Evolutionary conservation across 2,797 vertebrate genomes (phyloP).

Genomic region (Gadopsis marmoratus): DNA sequence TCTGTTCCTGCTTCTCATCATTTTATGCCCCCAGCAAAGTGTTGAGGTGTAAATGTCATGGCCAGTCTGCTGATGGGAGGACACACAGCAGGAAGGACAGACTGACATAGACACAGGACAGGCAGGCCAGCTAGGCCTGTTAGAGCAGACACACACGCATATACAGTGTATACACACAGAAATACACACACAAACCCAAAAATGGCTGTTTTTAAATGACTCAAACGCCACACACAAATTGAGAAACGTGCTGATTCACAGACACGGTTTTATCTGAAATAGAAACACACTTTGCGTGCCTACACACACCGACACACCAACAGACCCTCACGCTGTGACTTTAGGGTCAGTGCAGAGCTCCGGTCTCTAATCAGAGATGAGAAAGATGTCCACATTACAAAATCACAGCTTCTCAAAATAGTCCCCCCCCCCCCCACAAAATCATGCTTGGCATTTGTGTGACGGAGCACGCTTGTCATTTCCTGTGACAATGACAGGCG

Average conservation of each 20-base stretch:
- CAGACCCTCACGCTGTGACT: background rate
- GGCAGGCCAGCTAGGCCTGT: slow-evolving; percentile 22
- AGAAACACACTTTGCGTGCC: slow-evolving; percentile 18
- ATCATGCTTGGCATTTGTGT: slow-evolving; percentile 39
- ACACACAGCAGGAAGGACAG: slow-evolving; percentile 63
- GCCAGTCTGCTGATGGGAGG: slow-evolving; percentile 50
- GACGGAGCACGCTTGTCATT: slow-evolving; percentile 69
- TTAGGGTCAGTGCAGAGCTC: slow-evolving; percentile 56
- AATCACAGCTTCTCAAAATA: slow-evolving; percentile 73
- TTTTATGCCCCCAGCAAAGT: slow-evolving; percentile 1
- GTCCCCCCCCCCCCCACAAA: slow-evolving; percentile 47
- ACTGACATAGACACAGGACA: slow-evolving; percentile 70
- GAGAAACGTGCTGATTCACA: slow-evolving; percentile 47
- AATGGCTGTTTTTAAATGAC: slow-evolving; percentile 60
- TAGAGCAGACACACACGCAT: slow-evolving; percentile 2
- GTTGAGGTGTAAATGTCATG: slow-evolving; percentile 66
- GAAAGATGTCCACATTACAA: slow-evolving; percentile 70
- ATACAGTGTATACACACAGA: background rate
- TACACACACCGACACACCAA: background rate
- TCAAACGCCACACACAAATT: slow-evolving; percentile 36
- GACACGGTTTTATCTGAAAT: slow-evolving; percentile 30
- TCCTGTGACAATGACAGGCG: slow-evolving; percentile 54
- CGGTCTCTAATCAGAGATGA: slow-evolving; percentile 66
- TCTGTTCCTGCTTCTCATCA: background rate
- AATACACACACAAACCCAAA: slow-evolving; percentile 16